phyloP scores from a whole-genome alignment of 2,888 invertebrate species.

The Amblyteles armatorius region DNA sequence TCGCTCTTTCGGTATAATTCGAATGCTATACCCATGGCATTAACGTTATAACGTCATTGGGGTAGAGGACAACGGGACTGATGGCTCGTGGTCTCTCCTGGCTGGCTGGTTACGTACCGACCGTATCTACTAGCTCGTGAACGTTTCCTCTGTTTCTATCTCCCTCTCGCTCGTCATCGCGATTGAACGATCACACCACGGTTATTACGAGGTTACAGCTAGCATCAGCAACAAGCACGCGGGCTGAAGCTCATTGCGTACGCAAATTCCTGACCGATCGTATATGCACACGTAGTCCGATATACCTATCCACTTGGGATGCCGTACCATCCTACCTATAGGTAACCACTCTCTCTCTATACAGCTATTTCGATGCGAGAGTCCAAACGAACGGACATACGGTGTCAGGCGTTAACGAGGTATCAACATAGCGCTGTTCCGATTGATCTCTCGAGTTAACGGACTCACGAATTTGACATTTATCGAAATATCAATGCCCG shows the following conservation, averaged over 20 bases:
- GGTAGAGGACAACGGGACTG: slow-evolving; percentile 8
- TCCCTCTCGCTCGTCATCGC: slow-evolving; percentile 36
- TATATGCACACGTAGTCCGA: slow-evolving; percentile 26
- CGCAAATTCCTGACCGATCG: slow-evolving; percentile 68
- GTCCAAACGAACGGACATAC: slow-evolving; percentile 32
- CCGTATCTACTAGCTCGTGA: slow-evolving; percentile 29
- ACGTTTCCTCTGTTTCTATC: neutral
- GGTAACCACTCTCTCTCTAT: slow-evolving; percentile 3
- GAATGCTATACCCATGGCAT: slow-evolving; percentile 61
- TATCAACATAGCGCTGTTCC: slow-evolving; percentile 38
- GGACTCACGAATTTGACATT: slow-evolving; percentile 32
- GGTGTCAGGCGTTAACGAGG: slow-evolving; percentile 60
- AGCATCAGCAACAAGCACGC: slow-evolving; percentile 40
- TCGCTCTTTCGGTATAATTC: slow-evolving; percentile 76
- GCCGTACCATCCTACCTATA: slow-evolving; percentile 11
- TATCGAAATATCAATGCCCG: neutral
- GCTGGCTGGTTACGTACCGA: slow-evolving; percentile 27
- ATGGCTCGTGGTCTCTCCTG: slow-evolving; percentile 41
- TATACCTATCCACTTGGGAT: slow-evolving; percentile 4
- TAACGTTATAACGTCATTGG: slow-evolving; percentile 70
- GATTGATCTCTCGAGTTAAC: slow-evolving; percentile 49
- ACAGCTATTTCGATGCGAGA: neutral
- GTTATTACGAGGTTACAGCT: slow-evolving; percentile 61
- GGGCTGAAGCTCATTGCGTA: slow-evolving; percentile 65
- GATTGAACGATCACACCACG: slow-evolving; percentile 60